These are phyloP conservation scores for rabbit (Oryctolagus cuniculus) DNA, from an alignment of 2,113 vertebrate genomes.

Conservation along the genomic window mOryCun1.1 NC_091432.1:43582001-43582500, in stretches of 20 bases:
- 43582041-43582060: background rate
- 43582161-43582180: constrained; percentile 48
- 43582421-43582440: too few species aligned
- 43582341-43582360: background rate
- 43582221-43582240: constrained; percentile 7
- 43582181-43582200: background rate
- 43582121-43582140: background rate
- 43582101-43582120: background rate
- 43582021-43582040: constrained; percentile 47
- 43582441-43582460: too few species aligned
- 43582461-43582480: too few species aligned
- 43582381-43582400: too few species aligned
- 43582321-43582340: background rate
- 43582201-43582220: constrained; percentile 17
- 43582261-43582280: background rate
- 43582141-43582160: background rate
- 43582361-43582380: background rate
- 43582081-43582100: background rate
- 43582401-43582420: too few species aligned
- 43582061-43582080: constrained; percentile 38
- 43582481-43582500: too few species aligned
- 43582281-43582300: background rate
- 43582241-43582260: background rate
- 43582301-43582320: background rate
- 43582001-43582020: constrained; percentile 46